Evolutionary conservation across 2,797 vertebrate species (phyloP), one percentile per base, ranked within the genome.

Genomic region (Chaunax sp.): DNA sequence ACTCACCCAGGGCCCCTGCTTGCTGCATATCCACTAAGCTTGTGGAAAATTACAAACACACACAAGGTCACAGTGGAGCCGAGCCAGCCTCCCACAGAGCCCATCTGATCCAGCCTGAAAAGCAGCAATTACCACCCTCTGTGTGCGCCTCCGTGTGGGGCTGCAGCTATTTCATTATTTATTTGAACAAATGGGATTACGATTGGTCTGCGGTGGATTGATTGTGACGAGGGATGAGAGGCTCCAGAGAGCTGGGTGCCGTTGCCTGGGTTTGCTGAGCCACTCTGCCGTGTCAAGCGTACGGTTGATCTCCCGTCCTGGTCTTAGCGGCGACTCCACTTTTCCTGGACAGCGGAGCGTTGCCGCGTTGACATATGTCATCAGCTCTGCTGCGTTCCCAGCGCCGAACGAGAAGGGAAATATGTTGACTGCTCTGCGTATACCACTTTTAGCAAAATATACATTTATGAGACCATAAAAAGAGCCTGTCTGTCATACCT

Each of bases 181-280:
- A 92, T 92, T 90, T 90, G 85, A 89, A 90, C 89, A 92, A 92
- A 92, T 80, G 87, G 89, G 90, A 93, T 92, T 92, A 92, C 72
- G 46, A 82, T 73, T 25, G 82, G 84, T 84, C 87, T 86, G 90
- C 64, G 60, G 86, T 58, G 83, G 89, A 87, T 89, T 90, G 88
- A 90, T 93, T 84, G 87, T 86, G 87, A 89, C 72, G 72, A 88
- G 78, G 83, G 88, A 84, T 80, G 87, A 88, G 86, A 82, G 81
- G 86, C 80, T 81, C 69, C 59, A 0, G 75, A 66, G 80, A 81
- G 78, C 58, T 7, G 75, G 77, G 67, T 54, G 81, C 72, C 14
- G 55, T 33, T 76, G 75, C 68, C 66, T 5, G 45, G 67, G 56
- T 64, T 59, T 30, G 64, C 80, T 38, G 80, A 85, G 81, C 84